Conservation (phyloP, 2,888 invertebrate genomes). For the Caenorhabditis afra region DNA sequence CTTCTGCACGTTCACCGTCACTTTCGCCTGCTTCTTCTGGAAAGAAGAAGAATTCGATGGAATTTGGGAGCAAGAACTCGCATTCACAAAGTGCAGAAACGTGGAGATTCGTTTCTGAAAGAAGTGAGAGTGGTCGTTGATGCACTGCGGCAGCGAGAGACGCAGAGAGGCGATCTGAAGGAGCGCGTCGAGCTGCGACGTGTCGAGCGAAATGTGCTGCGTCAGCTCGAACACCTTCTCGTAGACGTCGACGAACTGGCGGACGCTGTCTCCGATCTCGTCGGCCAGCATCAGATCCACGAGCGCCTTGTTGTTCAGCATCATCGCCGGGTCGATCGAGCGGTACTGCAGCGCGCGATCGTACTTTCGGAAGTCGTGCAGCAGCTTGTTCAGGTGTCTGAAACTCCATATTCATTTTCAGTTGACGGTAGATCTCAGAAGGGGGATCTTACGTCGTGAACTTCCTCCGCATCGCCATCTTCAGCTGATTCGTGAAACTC, state of each 20-base stretch:
- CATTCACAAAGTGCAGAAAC: constrained; percentile 68
- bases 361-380: constrained; percentile 57
- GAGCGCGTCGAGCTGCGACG: constrained; percentile 64
- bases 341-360: constrained; percentile 72
- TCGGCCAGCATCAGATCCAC: constrained; percentile 67
- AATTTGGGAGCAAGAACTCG: not conserved
- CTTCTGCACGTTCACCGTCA: constrained; percentile 61
- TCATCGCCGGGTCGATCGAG: constrained; percentile 75
- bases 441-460: constrained; percentile 34
- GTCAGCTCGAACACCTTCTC: constrained; percentile 72
- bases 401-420: not conserved
- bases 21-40: constrained; percentile 67
- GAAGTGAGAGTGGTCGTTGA: constrained; percentile 66
- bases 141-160: constrained; percentile 61
- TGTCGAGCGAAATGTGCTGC: constrained; percentile 66
- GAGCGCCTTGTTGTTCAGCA: constrained; percentile 75
- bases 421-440: too few species aligned
- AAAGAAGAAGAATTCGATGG: not conserved
- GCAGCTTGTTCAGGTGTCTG: constrained; percentile 55
- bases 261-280: constrained; percentile 65
- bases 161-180: constrained; percentile 63
- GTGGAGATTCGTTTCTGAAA: constrained; percentile 64
- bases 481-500: constrained; percentile 49
- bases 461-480: constrained; percentile 53
- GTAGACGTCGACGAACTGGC: constrained; percentile 66